Evolutionary conservation across 1,140 invertebrate genomes (phyloP), one percentile per base, ranked within the genome.

Genomic region (Formica selysi): DNA sequence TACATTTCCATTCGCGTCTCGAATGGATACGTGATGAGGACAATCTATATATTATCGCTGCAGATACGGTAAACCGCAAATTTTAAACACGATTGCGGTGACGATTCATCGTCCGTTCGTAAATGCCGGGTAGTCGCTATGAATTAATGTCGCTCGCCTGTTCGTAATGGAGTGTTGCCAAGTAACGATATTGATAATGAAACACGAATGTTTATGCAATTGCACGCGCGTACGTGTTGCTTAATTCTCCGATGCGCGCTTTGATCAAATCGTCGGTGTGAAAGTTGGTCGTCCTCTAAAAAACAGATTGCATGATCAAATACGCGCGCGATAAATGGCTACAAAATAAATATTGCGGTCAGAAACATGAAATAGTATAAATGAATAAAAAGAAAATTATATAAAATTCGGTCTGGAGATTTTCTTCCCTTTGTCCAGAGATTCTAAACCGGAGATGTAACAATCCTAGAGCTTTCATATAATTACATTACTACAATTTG

Each of bases 1-100:
- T 19, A 38, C 68, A 26, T 32, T 81, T 61, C 36, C 36, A 36
- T 59, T 32, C 32, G 29, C 54, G 10, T 81, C 3, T 32, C 67
- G 68, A 32, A 48, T 32, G 41, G 54, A 57, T 54, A 68, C 67
- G 68, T 38, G n/a, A 44, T 4, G 54, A 44, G 48, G 19, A 22
- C 41, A 38, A 73, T 81, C 22, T 73, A 44, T 73, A 38, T 61
- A 61, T 83, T 83, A 41, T 51, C 48, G 16, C 48, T 74, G 29
- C 26, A 32, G 79, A 61, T n/a, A 70, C 29, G 68, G 79, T 48
- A 29, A 41, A 83, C 79, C 79, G 59, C 79, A 61, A 44, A 83
- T 74, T 83, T 83, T 83, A 83, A 83, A 83, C 38, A 44, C 41
- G 68, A 61, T 38, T 74, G 79, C 68, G 68, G 68, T 13, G 79